Evolutionary conservation across 2,888 invertebrate species (phyloP).

Genomic region (Ennomos fuscantarius): DNA sequence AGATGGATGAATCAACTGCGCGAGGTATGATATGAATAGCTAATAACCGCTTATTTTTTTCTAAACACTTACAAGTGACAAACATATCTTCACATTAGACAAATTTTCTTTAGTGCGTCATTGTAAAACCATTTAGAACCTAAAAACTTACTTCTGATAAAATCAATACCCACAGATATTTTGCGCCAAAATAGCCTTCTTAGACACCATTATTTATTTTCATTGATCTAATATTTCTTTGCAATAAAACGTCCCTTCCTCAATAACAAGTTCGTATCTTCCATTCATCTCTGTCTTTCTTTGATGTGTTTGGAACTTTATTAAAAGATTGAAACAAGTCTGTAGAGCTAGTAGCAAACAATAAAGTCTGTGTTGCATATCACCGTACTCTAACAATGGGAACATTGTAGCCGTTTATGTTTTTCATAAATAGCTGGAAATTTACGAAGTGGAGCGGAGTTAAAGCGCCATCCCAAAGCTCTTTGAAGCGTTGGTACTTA

Average conservation of each 20-base stretch:
- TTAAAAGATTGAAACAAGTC: slow-evolving; percentile 2
- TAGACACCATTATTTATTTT: background rate
- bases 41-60: too few species aligned
- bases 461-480: slow-evolving; percentile 19
- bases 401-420: slow-evolving; percentile 22
- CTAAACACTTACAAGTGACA: too few species aligned
- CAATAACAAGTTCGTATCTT: background rate
- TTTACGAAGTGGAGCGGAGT: slow-evolving; percentile 27
- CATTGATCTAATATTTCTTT: background rate
- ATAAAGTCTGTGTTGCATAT: slow-evolving; percentile 23
- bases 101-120: too few species aligned
- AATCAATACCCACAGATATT: too few species aligned
- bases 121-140: too few species aligned
- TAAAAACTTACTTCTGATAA: too few species aligned
- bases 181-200: background rate
- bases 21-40: background rate
- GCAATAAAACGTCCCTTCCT: slow-evolving; percentile 1
- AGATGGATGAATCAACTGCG: slow-evolving; percentile 24
- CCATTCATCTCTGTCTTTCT: slow-evolving; percentile 1
- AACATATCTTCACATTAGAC: too few species aligned
- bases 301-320: slow-evolving; percentile 12
- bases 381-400: slow-evolving; percentile 20
- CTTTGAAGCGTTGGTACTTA: slow-evolving; percentile 18
- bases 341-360: slow-evolving; percentile 11
- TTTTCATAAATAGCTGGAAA: slow-evolving; percentile 26